Evolutionary conservation across 2,113 vertebrate genomes (phyloP), one percentile per base, ranked within the genome.

Genomic region (Picathartes gymnocephalus): DNA sequence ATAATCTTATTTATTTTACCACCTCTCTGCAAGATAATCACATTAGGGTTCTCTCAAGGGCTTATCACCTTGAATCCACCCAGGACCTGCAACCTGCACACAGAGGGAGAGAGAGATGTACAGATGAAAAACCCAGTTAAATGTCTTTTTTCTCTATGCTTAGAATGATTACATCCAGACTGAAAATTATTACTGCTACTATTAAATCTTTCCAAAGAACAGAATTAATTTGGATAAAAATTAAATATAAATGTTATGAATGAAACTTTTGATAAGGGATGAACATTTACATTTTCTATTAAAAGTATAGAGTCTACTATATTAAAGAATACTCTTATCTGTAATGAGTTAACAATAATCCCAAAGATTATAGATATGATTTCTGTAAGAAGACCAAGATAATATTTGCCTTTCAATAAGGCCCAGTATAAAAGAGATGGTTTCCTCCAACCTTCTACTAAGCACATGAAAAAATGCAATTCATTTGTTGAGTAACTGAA

Each of bases 1-100:
- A 93, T 97, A 97, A 97, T 97, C 93, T 93, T 92, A 95, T 97
- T 96, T 97, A 96, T 90, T 71, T 83, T 88, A 91, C 78, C 73
- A 89, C 74, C 53, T 90, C 86, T 88, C 86, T 96, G 64, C 68
- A 88, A 92, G 90, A 90, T 93, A 97, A 97, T 96, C 84, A 91
- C 60, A 94, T 97, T 96, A 96, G 25, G 33, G 58, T 79, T 93
- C 92, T 90, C 96, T 93, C 94, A 97, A 96, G 92, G 88, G 96
- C 84, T 96, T 96, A 90, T 93, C 96, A 97, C 94, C 95, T 96
- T 96, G 96, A 95, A 96, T 92, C 79, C 77, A 88, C 78, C 47
- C 37, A 62, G 79, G 66, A 92, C 65, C 72, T 74, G 79, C 31
- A 93, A 78, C 54, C 89, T 48, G 31, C 72, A 78, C n/a, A 14